Evolutionary conservation across 2,113 vertebrate genomes (phyloP).

Genomic region (Gracilinanus agilis): DNA sequence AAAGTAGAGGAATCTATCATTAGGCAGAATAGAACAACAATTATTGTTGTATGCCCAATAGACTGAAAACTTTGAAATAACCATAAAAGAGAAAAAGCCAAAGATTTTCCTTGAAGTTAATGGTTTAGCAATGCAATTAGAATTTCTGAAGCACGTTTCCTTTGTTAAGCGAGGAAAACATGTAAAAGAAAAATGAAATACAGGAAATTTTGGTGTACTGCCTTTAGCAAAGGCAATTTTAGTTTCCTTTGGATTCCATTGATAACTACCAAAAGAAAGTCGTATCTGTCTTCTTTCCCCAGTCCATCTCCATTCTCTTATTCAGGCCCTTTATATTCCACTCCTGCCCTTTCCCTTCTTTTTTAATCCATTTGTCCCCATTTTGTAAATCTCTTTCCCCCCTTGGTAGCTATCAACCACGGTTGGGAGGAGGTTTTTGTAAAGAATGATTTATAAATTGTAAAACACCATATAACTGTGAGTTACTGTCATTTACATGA

Average conservation of each 20-base stretch:
- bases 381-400: not conserved
- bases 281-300: not conserved
- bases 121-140: slow-evolving; percentile 66
- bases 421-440: not conserved
- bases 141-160: slow-evolving; percentile 50
- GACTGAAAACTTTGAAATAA: slow-evolving; percentile 80
- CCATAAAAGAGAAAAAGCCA: not conserved
- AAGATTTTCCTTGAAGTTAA: slow-evolving; percentile 68
- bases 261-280: slow-evolving; percentile 8
- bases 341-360: not conserved
- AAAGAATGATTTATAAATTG: not conserved
- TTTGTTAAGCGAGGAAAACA: slow-evolving; percentile 42
- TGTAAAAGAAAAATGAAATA: slow-evolving; percentile 31
- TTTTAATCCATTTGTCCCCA: not conserved
- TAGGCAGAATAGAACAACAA: slow-evolving; percentile 82
- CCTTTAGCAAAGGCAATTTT: slow-evolving; percentile 7
- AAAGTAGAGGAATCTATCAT: slow-evolving; percentile 82
- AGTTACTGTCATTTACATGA: no score
- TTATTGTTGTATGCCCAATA: slow-evolving; percentile 69
- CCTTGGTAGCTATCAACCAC: not conserved
- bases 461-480: not conserved
- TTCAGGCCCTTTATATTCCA: not conserved
- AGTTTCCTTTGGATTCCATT: slow-evolving; percentile 40
- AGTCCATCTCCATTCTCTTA: not conserved
- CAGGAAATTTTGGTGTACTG: slow-evolving; percentile 28